Evolutionary conservation across 2,888 invertebrate species (phyloP).

Genomic region (Caenorhabditis sp.): DNA sequence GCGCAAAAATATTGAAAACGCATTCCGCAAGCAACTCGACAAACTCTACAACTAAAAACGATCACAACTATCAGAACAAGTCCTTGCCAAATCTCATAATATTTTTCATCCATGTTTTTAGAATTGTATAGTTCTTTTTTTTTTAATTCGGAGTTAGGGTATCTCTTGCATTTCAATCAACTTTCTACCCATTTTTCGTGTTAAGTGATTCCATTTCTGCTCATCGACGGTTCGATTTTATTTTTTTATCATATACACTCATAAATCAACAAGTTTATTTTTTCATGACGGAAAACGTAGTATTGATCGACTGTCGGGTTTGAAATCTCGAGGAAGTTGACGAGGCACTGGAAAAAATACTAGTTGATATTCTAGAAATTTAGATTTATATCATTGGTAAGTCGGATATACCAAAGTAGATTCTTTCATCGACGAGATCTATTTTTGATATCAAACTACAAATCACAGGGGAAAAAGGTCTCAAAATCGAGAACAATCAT

Average conservation of each 20-base stretch:
- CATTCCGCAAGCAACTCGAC: constrained; percentile 89
- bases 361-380: no score
- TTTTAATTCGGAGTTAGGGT: not conserved
- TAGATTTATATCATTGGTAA: no score
- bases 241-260: not conserved
- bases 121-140: constrained; percentile 3
- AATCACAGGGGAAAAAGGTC: no score
- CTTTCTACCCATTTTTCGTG: constrained; percentile 2
- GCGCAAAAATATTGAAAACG: constrained; percentile 91
- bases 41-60: constrained; percentile 80
- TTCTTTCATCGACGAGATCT: no score
- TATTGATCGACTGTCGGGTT: constrained; percentile 21
- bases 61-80: not conserved
- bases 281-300: constrained; percentile 26
- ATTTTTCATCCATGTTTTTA: not conserved
- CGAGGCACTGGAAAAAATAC: constrained; percentile 30
- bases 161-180: not conserved
- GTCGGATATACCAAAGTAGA: no score
- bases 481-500: no score
- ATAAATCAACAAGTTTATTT: not conserved
- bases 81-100: not conserved
- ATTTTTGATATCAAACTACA: no score
- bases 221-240: constrained; percentile 3
- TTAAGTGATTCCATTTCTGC: constrained; percentile 8
- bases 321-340: constrained; percentile 22